Base-by-base conservation (phyloP, 2,888 invertebrate species). In the Griposia aprilina region DNA sequence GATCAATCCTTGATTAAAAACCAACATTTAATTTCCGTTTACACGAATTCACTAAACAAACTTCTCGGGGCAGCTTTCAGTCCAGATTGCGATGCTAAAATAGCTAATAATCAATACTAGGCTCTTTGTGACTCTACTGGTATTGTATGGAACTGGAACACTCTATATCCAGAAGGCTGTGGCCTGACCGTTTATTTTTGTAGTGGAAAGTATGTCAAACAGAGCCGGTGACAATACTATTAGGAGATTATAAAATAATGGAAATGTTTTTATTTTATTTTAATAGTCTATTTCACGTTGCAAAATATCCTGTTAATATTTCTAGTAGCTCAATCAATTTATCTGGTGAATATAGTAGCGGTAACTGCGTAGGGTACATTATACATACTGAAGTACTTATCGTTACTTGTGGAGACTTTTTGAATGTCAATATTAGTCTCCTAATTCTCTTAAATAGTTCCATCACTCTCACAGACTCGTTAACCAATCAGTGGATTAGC, bases 61-160 rank as follows among this genome's bases (percentile, higher is more conserved):
- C 52, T 52, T 77, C 77, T 80, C 68, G 36, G 17, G 36, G n/a
- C 55, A 69, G 83, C 23, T 76, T 65, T 65, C 50, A 74, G 67
- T 69, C 62, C 26, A 73, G 81, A 81, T 82, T 26, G 63, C 36
- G 50, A 71, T 60, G 57, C 66, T 82, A 81, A 89, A 87, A 88
- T 87, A 87, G 83, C 84, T 86, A 78, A 82, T 86, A 81, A 89
- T 88, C 89, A 86, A 89, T 89, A 87, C 82, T 63, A 17, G 52
- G 65, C 50, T 63, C 80, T 76, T 82, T 82, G 83, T 82, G 79
- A 62, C 36, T 17, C 63, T n/a, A 68, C 68, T 73, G 72, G 75
- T 65, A 84, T 86, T 87, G 88, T 89, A 75, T 81, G 77, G 81
- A 86, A 88, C 59, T 88, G 60, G 86, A 85, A 23, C 86, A 66